Evolutionary conservation across 2,797 vertebrate genomes (phyloP).

Genomic region (Rhadinocentrus ornatus): DNA sequence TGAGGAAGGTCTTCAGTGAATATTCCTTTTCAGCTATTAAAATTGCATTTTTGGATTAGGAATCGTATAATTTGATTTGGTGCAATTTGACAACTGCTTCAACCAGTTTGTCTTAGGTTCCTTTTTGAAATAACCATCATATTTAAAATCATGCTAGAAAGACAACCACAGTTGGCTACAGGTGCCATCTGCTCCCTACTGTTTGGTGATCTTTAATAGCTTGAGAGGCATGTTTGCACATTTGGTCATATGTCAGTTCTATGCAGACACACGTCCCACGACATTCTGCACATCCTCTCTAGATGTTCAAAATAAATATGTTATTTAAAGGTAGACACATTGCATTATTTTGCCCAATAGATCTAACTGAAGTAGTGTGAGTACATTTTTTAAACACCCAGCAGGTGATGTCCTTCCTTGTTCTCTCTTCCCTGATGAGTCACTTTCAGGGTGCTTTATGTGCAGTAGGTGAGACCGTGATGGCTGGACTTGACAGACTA

Average conservation of each 20-base stretch:
- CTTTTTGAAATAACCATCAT: constrained; percentile 1
- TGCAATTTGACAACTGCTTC: neutral
- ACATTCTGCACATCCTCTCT: neutral
- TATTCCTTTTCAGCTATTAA: neutral
- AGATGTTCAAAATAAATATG: neutral
- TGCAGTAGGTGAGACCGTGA: constrained; percentile 55
- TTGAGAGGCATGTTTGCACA: constrained; percentile 14
- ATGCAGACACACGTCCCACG: neutral
- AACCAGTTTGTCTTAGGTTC: neutral
- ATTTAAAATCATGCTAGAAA: constrained; percentile 16
- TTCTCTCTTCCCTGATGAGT: constrained; percentile 28
- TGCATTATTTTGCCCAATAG: neutral
- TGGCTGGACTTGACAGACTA: constrained; percentile 42
- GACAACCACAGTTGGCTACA: constrained; percentile 47
- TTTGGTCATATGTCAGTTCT: constrained; percentile 23
- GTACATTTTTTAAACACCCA: neutral
- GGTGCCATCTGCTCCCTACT: constrained; percentile 52
- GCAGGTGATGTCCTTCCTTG: constrained; percentile 14
- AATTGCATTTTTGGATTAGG: neutral
- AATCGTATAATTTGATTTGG: neutral
- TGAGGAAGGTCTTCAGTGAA: neutral
- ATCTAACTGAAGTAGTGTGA: neutral
- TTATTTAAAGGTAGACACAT: neutral
- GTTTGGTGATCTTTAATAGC: constrained; percentile 26
- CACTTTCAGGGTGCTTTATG: constrained; percentile 25